A percentile compares a stretch with the other conserved stretches of the same genome.
These are phyloP conservation scores for Spea hammondii DNA, from an alignment of 2,797 vertebrate species.

Conservation along the genomic window DNA sequence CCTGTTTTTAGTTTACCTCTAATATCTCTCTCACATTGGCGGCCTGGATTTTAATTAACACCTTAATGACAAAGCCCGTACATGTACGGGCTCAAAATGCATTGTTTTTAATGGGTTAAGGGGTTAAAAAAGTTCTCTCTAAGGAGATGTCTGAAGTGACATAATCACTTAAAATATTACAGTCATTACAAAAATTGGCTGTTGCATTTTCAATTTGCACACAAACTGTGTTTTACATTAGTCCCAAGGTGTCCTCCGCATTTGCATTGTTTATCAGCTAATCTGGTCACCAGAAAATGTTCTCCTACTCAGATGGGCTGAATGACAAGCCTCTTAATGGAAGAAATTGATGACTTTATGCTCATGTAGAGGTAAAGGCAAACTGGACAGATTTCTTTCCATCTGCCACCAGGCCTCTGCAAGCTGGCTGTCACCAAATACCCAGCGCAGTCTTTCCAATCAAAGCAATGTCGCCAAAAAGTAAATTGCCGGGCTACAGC, in stretches of 20 bases:
- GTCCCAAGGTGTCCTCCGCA: constrained; percentile 69
- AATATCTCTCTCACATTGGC: constrained; percentile 69
- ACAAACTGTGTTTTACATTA: constrained; percentile 69
- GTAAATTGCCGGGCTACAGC: constrained; percentile 67
- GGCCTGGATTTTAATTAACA: constrained; percentile 77
- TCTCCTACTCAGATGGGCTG: constrained; percentile 76
- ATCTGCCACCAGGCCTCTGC: constrained; percentile 73
- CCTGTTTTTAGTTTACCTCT: constrained; percentile 65
- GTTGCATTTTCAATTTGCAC: constrained; percentile 73
- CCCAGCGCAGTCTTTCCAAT: constrained; percentile 64
- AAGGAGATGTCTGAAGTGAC: constrained; percentile 72
- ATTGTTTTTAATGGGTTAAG: too few relatives aligned
- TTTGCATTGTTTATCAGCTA: constrained; percentile 68
- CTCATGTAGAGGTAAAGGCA: constrained; percentile 67
- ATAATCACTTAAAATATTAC: constrained; percentile 81
- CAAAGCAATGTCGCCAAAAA: constrained; percentile 66
- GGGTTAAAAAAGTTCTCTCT: constrained; percentile 72
- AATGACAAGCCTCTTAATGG: constrained; percentile 75
- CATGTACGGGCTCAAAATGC: too few relatives aligned
- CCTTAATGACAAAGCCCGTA: too few relatives aligned
- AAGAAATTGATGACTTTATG: constrained; percentile 73
- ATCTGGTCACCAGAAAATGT: constrained; percentile 66
- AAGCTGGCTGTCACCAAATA: constrained; percentile 73
- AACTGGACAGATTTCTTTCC: constrained; percentile 74
- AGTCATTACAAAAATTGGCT: constrained; percentile 76